Evolutionary conservation across 2,888 invertebrate species (phyloP).

Genomic region (Mystacides longicornis): DNA sequence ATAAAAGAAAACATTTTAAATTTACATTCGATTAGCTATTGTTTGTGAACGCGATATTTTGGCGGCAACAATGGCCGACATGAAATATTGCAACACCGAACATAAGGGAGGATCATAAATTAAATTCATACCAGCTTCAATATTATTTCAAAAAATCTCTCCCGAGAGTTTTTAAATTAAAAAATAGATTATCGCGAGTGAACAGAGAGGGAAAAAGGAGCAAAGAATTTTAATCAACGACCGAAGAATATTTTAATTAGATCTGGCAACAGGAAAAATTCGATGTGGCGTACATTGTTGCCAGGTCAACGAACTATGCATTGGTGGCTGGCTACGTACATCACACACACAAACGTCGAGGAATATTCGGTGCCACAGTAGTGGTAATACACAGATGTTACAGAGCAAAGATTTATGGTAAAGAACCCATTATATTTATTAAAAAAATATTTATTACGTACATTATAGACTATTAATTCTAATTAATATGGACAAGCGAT

Average conservation of each 20-base stretch:
- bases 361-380: too few relatives aligned
- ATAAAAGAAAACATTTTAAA: too few relatives aligned
- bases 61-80: neutral
- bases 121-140: conserved; percentile 3
- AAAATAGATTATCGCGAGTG: conserved; percentile 8
- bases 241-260: conserved; percentile 12
- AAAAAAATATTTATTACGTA: too few relatives aligned
- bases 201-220: neutral
- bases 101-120: conserved; percentile 9
- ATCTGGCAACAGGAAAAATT: neutral
- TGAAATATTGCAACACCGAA: neutral
- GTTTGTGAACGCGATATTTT: neutral
- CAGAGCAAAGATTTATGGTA: too few relatives aligned
- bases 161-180: conserved; percentile 4
- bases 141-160: conserved; percentile 7
- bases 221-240: neutral
- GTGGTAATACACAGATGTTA: too few relatives aligned
- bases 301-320: neutral
- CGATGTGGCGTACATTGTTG: neutral
- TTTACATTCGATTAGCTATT: neutral
- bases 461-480: too few relatives aligned
- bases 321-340: neutral
- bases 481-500: too few relatives aligned
- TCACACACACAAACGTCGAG: neutral
- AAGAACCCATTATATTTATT: too few relatives aligned